phyloP scores from a whole-genome alignment of 92 coral and sea anemone genomes.

The Umimayanthus kanabou region DNA sequence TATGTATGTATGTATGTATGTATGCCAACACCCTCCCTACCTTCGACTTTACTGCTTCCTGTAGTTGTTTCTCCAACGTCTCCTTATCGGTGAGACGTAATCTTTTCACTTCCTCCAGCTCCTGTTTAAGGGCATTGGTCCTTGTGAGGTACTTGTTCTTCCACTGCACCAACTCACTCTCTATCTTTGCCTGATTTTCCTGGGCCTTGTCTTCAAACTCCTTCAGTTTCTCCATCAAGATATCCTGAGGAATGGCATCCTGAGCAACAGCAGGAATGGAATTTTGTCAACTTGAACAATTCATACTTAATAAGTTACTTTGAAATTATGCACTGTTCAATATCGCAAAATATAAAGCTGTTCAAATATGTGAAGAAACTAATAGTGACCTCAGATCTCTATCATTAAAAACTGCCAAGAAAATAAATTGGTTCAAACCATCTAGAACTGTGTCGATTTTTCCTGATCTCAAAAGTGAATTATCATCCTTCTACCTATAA shows the following conservation, averaged over 20 bases:
- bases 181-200: conserved; percentile 63
- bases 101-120: background rate
- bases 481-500: too few species aligned
- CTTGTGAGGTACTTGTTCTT: conserved; percentile 59
- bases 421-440: too few species aligned
- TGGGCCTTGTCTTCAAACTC: conserved; percentile 66
- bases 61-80: conserved; percentile 7
- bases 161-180: conserved; percentile 78
- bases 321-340: background rate
- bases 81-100: conserved; percentile 13
- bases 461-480: too few species aligned
- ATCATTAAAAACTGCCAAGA: too few species aligned
- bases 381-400: too few species aligned
- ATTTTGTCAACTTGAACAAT: background rate
- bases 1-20: too few species aligned
- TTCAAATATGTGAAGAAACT: too few species aligned
- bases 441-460: too few species aligned
- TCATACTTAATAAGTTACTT: too few species aligned
- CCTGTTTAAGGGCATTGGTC: conserved; percentile 11
- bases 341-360: too few species aligned
- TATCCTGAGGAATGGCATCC: conserved; percentile 73
- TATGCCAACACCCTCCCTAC: background rate
- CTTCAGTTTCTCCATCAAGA: conserved; percentile 70
- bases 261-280: background rate
- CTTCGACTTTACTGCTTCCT: conserved; percentile 19